Base-by-base conservation (phyloP, 35 echinoderm and acorn worm species). In the Strongylocentrotus purpuratus region DNA sequence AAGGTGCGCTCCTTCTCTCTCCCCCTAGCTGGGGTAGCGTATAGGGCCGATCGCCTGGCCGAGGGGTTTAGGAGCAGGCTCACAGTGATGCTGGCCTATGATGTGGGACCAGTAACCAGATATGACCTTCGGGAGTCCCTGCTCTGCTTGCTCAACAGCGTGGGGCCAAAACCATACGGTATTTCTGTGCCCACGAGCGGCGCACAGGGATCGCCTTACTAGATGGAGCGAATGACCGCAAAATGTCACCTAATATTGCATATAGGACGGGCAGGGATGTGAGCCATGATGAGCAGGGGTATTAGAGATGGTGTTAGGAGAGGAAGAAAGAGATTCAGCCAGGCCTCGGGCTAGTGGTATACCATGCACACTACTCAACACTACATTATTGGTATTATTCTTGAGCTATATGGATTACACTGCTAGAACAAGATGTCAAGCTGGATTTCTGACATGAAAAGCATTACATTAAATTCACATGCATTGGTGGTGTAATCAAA, bases 231-330 rank as follows among this genome's bases (percentile, higher is more conserved):
- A 93, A 93, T 93, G 91, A 93, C 91, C 91, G 91, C 91, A 93
- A 93, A 93, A 93, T 93, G 91, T 93, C 91, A 93, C 91, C 45
- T 93, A 93, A 93, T 93, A 93, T 93, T 93, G 91, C 91, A 93
- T 93, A 93, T 93, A 93, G 46, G 91, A 93, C 47, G 10, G 91
- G 46, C 17, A 58, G 91, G 91, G 91, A 47, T 55, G n/a, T 58
- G 46, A 93, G 50, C 48, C 48, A 28, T 46, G 45, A 89, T 78
- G 65, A 78, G 65, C 65, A 78, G 65, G 28, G 25, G 65, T 78
- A 78, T 78, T 78, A 78, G 65, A 78, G 91, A 46, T 46, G 91
- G 33, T 93, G 91, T n/a, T 18, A 32, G 91, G 91, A 93, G 17
- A 93, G 91, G 91, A 93, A 50, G 48, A 47, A 46, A 32, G 91